Base-by-base conservation (phyloP, 1,140 invertebrate species). In the Dendroctonus ponderosae region DNA sequence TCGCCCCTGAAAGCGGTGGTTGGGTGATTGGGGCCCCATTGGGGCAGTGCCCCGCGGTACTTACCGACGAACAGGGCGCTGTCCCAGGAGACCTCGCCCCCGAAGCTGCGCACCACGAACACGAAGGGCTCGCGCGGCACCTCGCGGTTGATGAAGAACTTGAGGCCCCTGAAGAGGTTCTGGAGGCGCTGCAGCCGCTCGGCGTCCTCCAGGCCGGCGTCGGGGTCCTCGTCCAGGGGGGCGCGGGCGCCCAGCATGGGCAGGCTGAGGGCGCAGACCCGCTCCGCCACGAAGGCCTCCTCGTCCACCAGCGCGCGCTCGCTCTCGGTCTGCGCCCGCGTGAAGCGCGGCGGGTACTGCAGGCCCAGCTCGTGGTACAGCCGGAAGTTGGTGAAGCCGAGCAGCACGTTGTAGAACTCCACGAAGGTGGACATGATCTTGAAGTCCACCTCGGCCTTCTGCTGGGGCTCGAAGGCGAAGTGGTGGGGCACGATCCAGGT, bases 401-500 rank as follows among this genome's bases (percentile, higher is more conserved):
- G 82, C 85, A 99, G 85, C 42, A 91, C 89, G 11, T 88, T 90
- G 77, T 99, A 99, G 81, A 99, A 99, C 80, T 99, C 96, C 0
- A 96, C 91, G 83, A 99, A 99, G 58, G 91, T 97, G 37, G 92
- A 90, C 96, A 99, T 98, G 1, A 99, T 88, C 80, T 91, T 91
- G 76, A 98, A 97, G 80, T 99, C 98, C 9, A 99, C 95, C 81
- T 98, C 94, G 64, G 86, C 83, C 72, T 87, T 90, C 50, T 80
- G 81, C 78, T 91, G 89, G 38, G 90, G 90, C 60, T 84, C 76
- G 77, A 89, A 92, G 50, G 87, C 86, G 78, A 97, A 94, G 70
- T 94, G 90, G 85, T 99, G 98, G 7, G 97, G 97, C 3, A 97
- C 89, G 72, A 99, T 92, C 97, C 97, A 99, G 26, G 93, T 99